Conservation (phyloP, 2,797 vertebrate genomes). For the Poecilia gillii region DNA sequence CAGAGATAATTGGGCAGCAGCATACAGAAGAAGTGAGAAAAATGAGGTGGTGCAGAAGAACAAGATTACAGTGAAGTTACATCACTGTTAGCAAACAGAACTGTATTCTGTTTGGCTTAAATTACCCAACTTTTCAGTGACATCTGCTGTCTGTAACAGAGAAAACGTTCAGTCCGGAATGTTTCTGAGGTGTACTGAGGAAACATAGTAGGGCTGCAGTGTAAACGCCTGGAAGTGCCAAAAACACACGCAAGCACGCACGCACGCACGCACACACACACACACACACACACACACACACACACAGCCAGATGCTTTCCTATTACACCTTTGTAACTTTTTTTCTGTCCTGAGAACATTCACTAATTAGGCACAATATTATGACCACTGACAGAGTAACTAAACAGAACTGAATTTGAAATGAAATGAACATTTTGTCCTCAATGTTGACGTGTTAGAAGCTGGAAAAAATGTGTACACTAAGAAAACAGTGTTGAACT, state of each 20-base stretch:
- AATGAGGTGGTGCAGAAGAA: not conserved
- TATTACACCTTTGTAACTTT: too few relatives aligned
- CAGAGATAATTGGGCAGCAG: not conserved
- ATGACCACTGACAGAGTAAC: too few relatives aligned
- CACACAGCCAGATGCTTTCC: too few relatives aligned
- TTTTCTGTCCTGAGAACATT: too few relatives aligned
- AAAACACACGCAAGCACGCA: too few relatives aligned
- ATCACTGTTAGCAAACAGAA: slow-evolving; percentile 1
- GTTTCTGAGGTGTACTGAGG: not conserved
- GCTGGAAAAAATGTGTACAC: not conserved
- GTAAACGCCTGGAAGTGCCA: not conserved
- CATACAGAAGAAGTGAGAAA: slow-evolving; percentile 1
- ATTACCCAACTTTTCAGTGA: slow-evolving; percentile 1
- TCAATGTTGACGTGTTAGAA: not conserved
- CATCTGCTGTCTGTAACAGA: not conserved
- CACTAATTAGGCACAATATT: too few relatives aligned
- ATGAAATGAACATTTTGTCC: not conserved
- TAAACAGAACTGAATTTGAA: too few relatives aligned
- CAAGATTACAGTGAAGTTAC: slow-evolving; percentile 1
- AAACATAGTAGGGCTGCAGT: not conserved
- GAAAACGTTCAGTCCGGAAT: not conserved
- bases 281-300: too few relatives aligned
- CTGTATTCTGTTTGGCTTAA: not conserved
- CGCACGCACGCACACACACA: too few relatives aligned
- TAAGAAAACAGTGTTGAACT: not conserved